Conservation (phyloP, 2,797 vertebrate genomes). For the Octomys mimax region DNA sequence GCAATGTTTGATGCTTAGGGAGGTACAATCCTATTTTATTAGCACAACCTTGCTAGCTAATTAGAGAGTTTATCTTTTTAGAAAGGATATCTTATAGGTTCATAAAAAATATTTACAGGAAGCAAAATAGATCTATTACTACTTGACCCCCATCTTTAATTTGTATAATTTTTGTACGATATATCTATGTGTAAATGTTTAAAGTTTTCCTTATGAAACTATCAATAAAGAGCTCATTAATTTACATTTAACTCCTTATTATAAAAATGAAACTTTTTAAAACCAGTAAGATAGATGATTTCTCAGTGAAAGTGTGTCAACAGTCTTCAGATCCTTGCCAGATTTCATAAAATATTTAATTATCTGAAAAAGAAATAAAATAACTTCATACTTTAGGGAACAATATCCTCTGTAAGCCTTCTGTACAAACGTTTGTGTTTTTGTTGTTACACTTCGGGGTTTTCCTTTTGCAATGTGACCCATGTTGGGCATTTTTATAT, state of each 20-base stretch:
- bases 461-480: constrained; percentile 86
- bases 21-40: constrained; percentile 93
- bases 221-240: constrained; percentile 86
- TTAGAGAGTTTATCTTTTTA: constrained; percentile 92
- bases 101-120: constrained; percentile 91
- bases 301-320: constrained; percentile 86
- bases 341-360: constrained; percentile 87
- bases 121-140: constrained; percentile 89
- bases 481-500: constrained; percentile 90
- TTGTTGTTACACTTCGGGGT: constrained; percentile 83
- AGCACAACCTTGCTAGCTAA: constrained; percentile 94
- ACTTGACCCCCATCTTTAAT: constrained; percentile 90
- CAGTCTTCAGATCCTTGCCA: constrained; percentile 82
- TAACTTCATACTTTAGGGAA: constrained; percentile 85
- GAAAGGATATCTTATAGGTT: constrained; percentile 90
- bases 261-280: constrained; percentile 89
- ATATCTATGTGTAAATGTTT: constrained; percentile 91
- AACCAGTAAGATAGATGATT: constrained; percentile 87
- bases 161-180: constrained; percentile 92
- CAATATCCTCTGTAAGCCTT: constrained; percentile 86
- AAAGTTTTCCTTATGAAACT: constrained; percentile 89
- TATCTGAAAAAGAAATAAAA: constrained; percentile 87
- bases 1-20: constrained; percentile 92
- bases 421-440: constrained; percentile 87
- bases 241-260: constrained; percentile 92